Base-by-base conservation (phyloP, 2,113 vertebrate genomes). In the Brachyhypopomus gauderio region DNA sequence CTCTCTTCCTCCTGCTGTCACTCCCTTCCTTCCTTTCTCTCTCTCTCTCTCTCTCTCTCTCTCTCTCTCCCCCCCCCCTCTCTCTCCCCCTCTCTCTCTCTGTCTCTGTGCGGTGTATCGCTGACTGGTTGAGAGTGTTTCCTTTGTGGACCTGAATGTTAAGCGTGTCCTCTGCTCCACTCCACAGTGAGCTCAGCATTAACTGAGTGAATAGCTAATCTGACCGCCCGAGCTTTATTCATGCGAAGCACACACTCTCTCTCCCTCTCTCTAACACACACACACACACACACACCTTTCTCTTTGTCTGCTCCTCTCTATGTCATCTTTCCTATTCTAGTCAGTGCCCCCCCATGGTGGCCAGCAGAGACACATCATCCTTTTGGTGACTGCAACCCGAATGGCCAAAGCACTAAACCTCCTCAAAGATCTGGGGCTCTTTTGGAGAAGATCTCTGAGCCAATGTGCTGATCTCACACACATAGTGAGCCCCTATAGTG, bases 101-200 rank as follows among this genome's bases (percentile, higher is more conserved):
- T 89, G 86, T 89, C 90, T 89, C 90, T 87, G 85, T 86, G 84
- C 84, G 82, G 81, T 78, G 82, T 85, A 89, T 89, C 86, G 85
- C 89, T 90, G 87, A 88, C 89, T 90, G 90, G 86, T 90, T 89
- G 88, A 87, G 88, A 85, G 84, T 76, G 75, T 76, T 27, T 88
- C 62, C 56, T 81, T 74, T 81, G 88, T 79, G 85, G 89, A 89
- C 88, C 71, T 86, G 92, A 92, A 93, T 93, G 91, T 90, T 93
- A 92, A 93, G 88, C 86, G 86, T 89, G 91, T 92, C 91, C 92
- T 92, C 90, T 89, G 72, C 72, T 75, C 79, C 72, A 75, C 52
- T 41, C 62, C 72, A 89, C 88, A 87, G 89, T 86, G 88, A 84
- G 90, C 30, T 30, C 30, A 87, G 75, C 81, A 83, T 83, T 80